A percentile compares a stretch with the other conserved stretches of the same genome.
Evolutionary conservation across 1,140 invertebrate genomes (phyloP).

Genomic region (Papilio machaon): DNA sequence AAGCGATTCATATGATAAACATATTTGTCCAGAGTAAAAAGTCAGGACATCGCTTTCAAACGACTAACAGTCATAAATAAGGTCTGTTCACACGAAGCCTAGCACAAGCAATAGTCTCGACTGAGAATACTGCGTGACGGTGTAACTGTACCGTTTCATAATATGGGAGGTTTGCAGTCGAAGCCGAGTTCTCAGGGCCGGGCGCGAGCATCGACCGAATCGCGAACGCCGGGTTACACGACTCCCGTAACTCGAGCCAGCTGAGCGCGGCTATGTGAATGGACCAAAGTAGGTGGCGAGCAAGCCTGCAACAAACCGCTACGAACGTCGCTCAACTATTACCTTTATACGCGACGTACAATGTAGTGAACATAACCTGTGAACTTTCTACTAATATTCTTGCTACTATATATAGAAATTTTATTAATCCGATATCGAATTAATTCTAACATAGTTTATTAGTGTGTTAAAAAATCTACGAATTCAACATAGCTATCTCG

Average conservation of each 20-base stretch:
- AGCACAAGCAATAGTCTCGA: constrained; percentile 38
- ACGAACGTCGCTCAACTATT: not conserved
- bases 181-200: constrained; percentile 65
- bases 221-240: constrained; percentile 66
- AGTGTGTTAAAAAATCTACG: too few relatives aligned
- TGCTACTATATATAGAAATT: not conserved
- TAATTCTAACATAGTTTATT: too few relatives aligned
- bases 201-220: constrained; percentile 59
- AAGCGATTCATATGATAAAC: not conserved
- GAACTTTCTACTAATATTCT: not conserved
- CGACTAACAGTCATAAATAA: constrained; percentile 57
- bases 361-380: not conserved
- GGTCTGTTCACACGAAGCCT: constrained; percentile 40
- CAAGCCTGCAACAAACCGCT: constrained; percentile 7
- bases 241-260: constrained; percentile 68
- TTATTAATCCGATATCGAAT: not conserved
- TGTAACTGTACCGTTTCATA: constrained; percentile 72
- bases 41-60: constrained; percentile 59
- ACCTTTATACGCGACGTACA: not conserved
- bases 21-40: constrained; percentile 41
- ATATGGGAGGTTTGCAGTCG: constrained; percentile 66
- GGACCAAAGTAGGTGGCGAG: constrained; percentile 43
- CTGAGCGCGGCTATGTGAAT: constrained; percentile 64
- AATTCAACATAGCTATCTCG: too few relatives aligned
- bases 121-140: constrained; percentile 67